A percentile compares a stretch with the other conserved stretches of the same genome.
Evolutionary conservation across 2,113 vertebrate species (phyloP).

Genomic region (Colius striatus): DNA sequence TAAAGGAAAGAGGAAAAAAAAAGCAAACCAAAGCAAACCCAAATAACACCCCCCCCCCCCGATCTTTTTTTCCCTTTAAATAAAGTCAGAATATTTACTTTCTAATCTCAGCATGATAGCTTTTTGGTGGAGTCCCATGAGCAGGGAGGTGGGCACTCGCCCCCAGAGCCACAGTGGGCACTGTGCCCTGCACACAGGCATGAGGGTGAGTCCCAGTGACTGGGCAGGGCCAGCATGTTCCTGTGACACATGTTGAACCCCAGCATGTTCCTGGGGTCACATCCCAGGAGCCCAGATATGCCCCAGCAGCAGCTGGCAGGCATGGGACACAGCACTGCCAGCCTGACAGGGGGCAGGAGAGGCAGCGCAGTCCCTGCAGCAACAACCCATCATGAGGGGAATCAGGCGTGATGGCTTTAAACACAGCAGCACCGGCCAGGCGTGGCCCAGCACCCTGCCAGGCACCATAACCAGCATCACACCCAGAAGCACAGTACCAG

Average conservation of each 20-base stretch:
- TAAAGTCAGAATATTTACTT: neutral
- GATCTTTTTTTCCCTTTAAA: neutral
- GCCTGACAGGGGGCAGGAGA: neutral
- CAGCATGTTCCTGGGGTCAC: fast-evolving
- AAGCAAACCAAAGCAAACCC: neutral
- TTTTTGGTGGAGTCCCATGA: neutral
- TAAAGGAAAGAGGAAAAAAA: neutral
- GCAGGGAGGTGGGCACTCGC: neutral
- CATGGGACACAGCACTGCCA: neutral
- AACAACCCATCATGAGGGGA: fast-evolving
- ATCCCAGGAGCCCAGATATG: neutral
- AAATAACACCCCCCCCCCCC: fast-evolving
- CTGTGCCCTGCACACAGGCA: neutral
- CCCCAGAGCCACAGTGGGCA: neutral
- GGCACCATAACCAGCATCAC: neutral
- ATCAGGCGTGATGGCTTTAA: neutral
- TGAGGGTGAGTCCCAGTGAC: fast-evolving
- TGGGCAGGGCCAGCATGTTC: neutral
- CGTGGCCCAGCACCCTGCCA: fast-evolving
- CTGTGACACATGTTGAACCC: neutral
- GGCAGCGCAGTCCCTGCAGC: neutral
- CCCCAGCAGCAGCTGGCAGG: neutral
- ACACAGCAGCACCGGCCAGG: neutral
- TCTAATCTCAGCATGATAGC: neutral
- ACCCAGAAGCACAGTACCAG: neutral